Conservation (phyloP, 2,888 invertebrate species). For the Leucania comma region DNA sequence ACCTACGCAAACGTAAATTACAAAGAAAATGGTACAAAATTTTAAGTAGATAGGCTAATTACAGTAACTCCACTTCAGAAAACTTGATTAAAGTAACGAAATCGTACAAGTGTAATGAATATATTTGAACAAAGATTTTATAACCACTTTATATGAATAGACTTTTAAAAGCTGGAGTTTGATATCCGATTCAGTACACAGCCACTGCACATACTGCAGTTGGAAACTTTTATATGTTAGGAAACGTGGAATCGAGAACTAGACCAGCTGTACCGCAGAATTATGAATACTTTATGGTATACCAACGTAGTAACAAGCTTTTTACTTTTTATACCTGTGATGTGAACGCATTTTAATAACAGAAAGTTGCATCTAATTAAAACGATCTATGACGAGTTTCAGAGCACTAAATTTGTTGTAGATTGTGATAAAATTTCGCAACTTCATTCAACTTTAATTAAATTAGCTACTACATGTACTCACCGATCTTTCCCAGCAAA, state of each 20-base stretch:
- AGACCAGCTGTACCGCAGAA: neutral
- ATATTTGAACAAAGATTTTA: neutral
- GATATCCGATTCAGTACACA: conserved; percentile 4
- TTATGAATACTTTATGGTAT: conserved; percentile 1
- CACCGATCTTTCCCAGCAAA: conserved; percentile 61
- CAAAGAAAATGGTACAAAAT: too few relatives aligned
- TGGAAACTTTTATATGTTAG: conserved; percentile 8
- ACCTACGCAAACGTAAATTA: too few relatives aligned
- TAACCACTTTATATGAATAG: neutral
- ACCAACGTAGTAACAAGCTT: neutral
- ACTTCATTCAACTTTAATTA: conserved; percentile 6
- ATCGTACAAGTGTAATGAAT: neutral
- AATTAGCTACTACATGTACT: conserved; percentile 59
- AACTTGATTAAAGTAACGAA: neutral
- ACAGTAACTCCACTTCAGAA: neutral
- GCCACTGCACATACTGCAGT: conserved; percentile 15
- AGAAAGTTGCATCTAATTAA: neutral
- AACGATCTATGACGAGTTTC: neutral
- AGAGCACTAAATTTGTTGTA: neutral
- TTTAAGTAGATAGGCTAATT: too few relatives aligned
- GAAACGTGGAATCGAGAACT: conserved; percentile 21
- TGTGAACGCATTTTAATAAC: neutral
- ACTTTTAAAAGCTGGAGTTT: neutral
- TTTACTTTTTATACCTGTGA: neutral
- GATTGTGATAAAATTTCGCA: neutral